Evolutionary conservation across 2,797 vertebrate genomes (phyloP), one percentile per base, ranked within the genome.

Genomic region (Hydrophis major): DNA sequence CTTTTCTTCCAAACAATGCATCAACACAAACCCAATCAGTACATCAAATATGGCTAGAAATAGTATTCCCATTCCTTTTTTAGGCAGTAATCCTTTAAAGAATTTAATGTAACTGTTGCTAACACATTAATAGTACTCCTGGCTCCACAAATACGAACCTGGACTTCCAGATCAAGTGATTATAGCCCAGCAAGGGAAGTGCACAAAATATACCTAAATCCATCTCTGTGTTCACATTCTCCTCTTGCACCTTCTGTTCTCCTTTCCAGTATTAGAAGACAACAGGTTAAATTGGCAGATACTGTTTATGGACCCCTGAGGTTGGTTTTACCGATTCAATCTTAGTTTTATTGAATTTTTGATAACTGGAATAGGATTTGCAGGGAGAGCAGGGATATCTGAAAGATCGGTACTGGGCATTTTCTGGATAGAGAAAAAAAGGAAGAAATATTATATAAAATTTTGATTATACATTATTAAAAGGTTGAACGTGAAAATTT

Each of bases 301-400:
- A 98, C 94, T 97, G 97, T 97, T 97, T 97, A 97, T 98, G 98
- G 98, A 98, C 98, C 98, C 98, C 98, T 98, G 98, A 98, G 97
- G 97, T 97, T 95, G 93, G 94, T 97, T 98, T 98, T 98, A 99
- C 97, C 98, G 98, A 97, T 98, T 98, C 96, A 98, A 97, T 96
- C 98, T 98, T 97, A 99, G 98, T 98, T 99, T 98, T 98, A 98
- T 98, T 96, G 98, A 98, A 96, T 98, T 98, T 98, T 98, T 99
- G 96, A 98, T 97, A 97, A 98, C 98, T 87, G 97, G 95, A 96
- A 98, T 98, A 96, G 98, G 98, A 96, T 98, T 98, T 96, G 97
- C 96, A 92, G 98, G 98, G 94, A 98, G 97, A 94, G 97, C 97
- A 90, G 98, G 97, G 94, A 98, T 97, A 96, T 99, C 98, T 28